Evolutionary conservation across 2,888 invertebrate species (phyloP).

Genomic region (Tyria jacobaeae): DNA sequence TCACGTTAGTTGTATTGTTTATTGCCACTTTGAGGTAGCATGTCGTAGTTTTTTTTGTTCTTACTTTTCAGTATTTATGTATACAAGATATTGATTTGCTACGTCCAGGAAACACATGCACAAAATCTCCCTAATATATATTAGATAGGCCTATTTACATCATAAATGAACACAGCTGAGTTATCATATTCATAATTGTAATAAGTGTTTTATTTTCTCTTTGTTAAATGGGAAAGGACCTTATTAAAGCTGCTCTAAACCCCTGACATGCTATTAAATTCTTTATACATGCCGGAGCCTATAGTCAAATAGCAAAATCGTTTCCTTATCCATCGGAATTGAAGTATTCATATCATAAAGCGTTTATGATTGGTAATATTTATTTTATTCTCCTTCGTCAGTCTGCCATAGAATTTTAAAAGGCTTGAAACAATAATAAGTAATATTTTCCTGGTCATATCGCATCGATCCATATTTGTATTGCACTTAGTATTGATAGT

Average conservation of each 20-base stretch:
- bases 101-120: neutral
- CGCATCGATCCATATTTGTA: neutral
- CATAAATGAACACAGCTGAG: no score
- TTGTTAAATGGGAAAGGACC: no score
- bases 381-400: no score
- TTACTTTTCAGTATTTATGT: neutral
- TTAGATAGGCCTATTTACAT: neutral
- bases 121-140: no score
- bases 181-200: no score
- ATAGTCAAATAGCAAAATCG: no score
- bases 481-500: conserved; percentile 10
- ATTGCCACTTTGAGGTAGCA: conserved; percentile 49
- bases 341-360: no score
- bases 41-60: conserved; percentile 43
- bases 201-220: no score
- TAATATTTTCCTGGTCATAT: conserved; percentile 1
- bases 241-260: no score
- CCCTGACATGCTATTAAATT: no score
- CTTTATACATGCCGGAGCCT: neutral
- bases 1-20: conserved; percentile 94
- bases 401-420: neutral
- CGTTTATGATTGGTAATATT: no score
- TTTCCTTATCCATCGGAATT: no score
- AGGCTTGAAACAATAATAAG: neutral
- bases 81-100: neutral